Base-by-base conservation (phyloP, 2,797 vertebrate species). In the Sylvia borin region DNA sequence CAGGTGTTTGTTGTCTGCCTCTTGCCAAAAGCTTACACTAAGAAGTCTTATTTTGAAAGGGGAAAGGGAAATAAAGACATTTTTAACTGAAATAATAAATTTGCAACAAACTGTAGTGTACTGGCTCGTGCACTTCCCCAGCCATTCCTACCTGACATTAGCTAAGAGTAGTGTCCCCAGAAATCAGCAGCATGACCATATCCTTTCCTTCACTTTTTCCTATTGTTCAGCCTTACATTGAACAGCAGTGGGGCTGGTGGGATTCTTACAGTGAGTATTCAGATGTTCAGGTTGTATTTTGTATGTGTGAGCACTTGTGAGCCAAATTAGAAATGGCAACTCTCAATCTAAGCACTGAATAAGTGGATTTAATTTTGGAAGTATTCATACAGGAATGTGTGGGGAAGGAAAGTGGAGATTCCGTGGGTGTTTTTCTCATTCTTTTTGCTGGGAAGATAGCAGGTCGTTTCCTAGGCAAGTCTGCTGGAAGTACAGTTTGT, bases 351-450 rank as follows among this genome's bases (percentile, higher is more conserved):
- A 76, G 45, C 53, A 27, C 47, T 31, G 16, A 78, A 53, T 45
- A n/a, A 64, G 32, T 7, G 31, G 55, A 27, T 79, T 11, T 43
- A 11, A 5, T 73, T 95, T 84, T 65, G 20, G 34, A 88, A 66
- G 19, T 66, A 34, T 42, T 93, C 29, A 13, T 9, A 20, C 25
- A 45, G 40, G 16, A 79, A 26, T 45, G 27, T n/a, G 20, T 78
- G n/a, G 24, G 32, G n/a, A 47, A 58, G 31, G 45, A 68, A 89
- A 34, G 8, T 31, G 47, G 26, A 21, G 34, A 40, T 86, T 75
- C 21, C 5, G 1, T 27, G 2, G 4, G 1, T 24, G 32, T 34
- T 70, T 34, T 78, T 34, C 14, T 19, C 0, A 2, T 60, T 77
- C 10, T 81, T 85, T 16, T 55, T 67, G 9, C 93, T 78, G 38